Percentiles rank a stretch among this genome's conserved stretches.
Evolutionary conservation across 2,797 vertebrate genomes (phyloP).

Genomic region (Hafferia zeledoni): DNA sequence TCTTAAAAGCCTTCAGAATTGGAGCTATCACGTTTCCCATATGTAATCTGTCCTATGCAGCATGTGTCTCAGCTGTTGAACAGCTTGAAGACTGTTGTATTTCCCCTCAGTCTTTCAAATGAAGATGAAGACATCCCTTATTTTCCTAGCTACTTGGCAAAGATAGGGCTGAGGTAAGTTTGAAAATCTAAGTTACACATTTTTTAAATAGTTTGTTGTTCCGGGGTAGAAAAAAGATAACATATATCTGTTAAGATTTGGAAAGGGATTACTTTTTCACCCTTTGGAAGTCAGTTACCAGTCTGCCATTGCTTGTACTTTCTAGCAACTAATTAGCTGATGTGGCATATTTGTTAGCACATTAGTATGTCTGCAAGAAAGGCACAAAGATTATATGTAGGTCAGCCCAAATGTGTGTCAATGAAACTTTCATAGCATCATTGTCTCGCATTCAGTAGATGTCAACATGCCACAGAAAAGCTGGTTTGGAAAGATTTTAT

Average conservation of each 20-base stretch:
- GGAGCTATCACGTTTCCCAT: not conserved
- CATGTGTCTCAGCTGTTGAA: not conserved
- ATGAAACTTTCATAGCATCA: conserved; percentile 59
- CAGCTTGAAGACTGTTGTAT: not conserved
- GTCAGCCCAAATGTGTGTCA: conserved; percentile 38
- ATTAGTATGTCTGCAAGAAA: not conserved
- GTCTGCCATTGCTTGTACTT: not conserved
- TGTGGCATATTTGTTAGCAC: not conserved
- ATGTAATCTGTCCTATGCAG: not conserved
- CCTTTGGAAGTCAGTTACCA: not conserved
- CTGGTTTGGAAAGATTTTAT: conserved; percentile 19
- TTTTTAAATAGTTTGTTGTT: not conserved
- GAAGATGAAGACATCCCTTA: not conserved
- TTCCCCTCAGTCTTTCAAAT: not conserved
- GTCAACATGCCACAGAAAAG: conserved; percentile 9
- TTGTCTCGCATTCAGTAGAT: not conserved
- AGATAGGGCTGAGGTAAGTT: not conserved
- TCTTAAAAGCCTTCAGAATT: not conserved
- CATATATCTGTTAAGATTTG: not conserved
- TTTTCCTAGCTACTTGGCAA: not conserved
- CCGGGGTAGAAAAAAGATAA: not conserved
- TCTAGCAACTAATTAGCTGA: not conserved
- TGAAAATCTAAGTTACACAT: not conserved
- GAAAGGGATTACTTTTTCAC: not conserved
- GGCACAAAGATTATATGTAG: conserved; percentile 26